Evolutionary conservation across 1,140 invertebrate species (phyloP), one percentile per base, ranked within the genome.

Genomic region (Cotesia glomerata): DNA sequence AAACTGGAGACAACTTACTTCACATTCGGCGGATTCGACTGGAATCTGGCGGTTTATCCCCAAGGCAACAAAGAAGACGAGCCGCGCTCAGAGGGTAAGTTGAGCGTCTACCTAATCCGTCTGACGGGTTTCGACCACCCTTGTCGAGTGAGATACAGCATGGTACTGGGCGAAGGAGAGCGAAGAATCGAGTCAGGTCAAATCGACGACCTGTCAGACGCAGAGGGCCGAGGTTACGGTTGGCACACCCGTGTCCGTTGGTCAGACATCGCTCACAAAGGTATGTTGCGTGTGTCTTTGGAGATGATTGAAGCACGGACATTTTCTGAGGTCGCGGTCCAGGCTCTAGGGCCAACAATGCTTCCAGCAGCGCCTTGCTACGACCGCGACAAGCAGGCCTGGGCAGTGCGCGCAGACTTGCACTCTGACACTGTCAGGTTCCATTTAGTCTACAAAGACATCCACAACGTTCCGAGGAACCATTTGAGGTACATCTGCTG

Each of bases 381-480:
- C 84, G 95, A 96, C 83, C 87, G 93, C 0, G 94, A 96, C 80
- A 95, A 95, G 76, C 92, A 94, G 78, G 93, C 93, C 0, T 97
- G 95, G 95, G 89, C 91, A 26, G 87, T 96, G 14, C 91, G 95
- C 74, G 91, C 93, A 5, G 94, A 96, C 81, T 90, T 93, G 8
- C 93, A 95, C 77, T 93, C 93, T 0, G 93, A 95, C 74, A 92
- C 91, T 4, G 91, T 95, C 34, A 88, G 93, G 35, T 87, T 97
- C 13, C 91, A 93, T 65, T 90, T 96, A 81, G 91, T 95, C 72
- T 96, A 94, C 87, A 93, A 94, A 66, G 94, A 96, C 79, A 92
- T 96, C 16, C 92, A 94, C 77, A 93, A 95, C 78, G 94, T 96
- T 13, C 95, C 95, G 0, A 86, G 94, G 39, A 95, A 95, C 82